These are phyloP conservation scores for Ciconia nigra DNA, from an alignment of 2,797 vertebrate species.

Conservation along the genomic window DNA sequence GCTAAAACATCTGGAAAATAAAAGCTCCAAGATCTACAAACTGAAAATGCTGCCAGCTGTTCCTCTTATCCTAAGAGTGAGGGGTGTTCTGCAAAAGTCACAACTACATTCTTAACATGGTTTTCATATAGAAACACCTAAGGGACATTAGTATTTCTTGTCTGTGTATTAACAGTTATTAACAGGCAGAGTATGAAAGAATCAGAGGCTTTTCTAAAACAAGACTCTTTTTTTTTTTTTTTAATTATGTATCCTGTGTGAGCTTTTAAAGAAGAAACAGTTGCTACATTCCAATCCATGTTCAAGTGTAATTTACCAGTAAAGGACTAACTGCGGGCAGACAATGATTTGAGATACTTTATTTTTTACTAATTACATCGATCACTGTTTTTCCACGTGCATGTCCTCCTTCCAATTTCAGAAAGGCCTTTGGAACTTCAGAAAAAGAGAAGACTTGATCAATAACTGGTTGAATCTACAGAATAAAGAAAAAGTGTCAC, in stretches of 20 bases:
- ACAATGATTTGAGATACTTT: neutral
- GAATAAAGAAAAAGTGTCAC: constrained; percentile 9
- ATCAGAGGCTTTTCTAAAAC: neutral
- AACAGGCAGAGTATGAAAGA: neutral
- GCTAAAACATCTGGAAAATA: neutral
- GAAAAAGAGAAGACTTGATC: constrained; percentile 88
- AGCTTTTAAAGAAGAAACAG: neutral
- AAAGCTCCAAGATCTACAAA: neutral
- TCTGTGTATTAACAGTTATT: neutral
- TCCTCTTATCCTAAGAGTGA: neutral
- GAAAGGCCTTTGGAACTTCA: constrained; percentile 89
- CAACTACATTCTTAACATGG: neutral
- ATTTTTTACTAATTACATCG: constrained; percentile 68
- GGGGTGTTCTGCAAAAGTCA: neutral
- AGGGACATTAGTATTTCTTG: neutral
- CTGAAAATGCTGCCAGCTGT: neutral
- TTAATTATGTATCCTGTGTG: neutral
- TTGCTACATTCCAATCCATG: neutral
- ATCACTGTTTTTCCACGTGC: constrained; percentile 94
- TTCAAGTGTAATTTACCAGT: neutral
- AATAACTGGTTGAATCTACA: constrained; percentile 89
- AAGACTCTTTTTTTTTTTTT: neutral
- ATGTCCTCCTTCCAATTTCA: constrained; percentile 90
- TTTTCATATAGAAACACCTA: neutral
- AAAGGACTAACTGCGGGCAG: neutral